phyloP scores from a whole-genome alignment of 2,888 invertebrate genomes.

The Embidobia sp. region DNA sequence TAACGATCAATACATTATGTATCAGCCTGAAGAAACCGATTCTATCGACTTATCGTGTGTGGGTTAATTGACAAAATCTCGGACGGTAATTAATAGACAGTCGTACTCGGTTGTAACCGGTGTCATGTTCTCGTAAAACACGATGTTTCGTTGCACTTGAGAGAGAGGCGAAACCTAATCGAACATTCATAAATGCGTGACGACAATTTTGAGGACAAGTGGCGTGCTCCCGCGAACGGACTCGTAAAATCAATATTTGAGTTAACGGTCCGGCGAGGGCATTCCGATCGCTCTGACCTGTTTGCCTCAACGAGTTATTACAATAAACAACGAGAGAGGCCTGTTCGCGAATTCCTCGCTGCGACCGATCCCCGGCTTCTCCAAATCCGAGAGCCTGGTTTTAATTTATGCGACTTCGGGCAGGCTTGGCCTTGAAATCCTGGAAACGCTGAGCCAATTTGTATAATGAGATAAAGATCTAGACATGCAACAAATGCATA shows the following conservation, averaged over 20 bases:
- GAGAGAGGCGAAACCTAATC: not conserved
- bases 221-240: constrained; percentile 1
- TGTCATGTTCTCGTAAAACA: constrained; percentile 17
- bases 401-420: constrained; percentile 18
- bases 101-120: constrained; percentile 8
- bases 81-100: constrained; percentile 9
- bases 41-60: no score
- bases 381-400: constrained; percentile 17
- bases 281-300: constrained; percentile 14
- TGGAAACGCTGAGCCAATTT: constrained; percentile 47
- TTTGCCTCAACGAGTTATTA: not conserved
- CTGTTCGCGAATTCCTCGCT: not conserved
- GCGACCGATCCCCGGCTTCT: not conserved
- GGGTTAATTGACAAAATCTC: constrained; percentile 10
- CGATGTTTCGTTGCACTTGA: constrained; percentile 17
- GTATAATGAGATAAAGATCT: constrained; percentile 57
- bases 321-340: no score
- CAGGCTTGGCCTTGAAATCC: constrained; percentile 14
- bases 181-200: constrained; percentile 17
- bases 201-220: constrained; percentile 25
- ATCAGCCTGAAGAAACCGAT: no score
- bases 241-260: constrained; percentile 22
- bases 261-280: constrained; percentile 8
- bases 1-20: no score
- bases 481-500: constrained; percentile 54